Base-by-base conservation (phyloP, 2,113 vertebrate genomes). In the Regulus satrapa region DNA sequence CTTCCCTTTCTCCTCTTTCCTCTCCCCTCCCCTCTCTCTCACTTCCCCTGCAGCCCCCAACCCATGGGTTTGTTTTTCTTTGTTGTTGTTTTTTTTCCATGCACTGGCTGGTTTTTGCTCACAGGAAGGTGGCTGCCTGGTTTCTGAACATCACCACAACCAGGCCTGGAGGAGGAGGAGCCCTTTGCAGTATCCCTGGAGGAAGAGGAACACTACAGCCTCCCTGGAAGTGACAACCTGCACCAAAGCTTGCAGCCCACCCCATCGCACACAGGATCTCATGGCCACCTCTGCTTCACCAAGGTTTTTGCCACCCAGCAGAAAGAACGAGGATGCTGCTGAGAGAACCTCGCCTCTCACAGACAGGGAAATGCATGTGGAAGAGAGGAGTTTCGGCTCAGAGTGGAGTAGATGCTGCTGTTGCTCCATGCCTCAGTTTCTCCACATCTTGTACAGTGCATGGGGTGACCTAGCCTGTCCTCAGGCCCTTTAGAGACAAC, bases 201-300 rank as follows among this genome's bases (percentile, higher is more conserved):
- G 20, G 20, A n/a, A 41, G 19, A 1, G 26, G 32, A 49, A 13
- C 31, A 16, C 7, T 45, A 7, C 23, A 52, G 20, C 43, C 62
- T 23, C 48, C 34, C 58, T 69, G 64, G 26, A 51, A 55, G 14
- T 3, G 8, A 29, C 20, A 36, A 28, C 7, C 16, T 63, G 43
- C 0, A 0, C 26, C 2, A 4, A 67, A 64, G 8, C 45, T 84
- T 4, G 3, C 49, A 64, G 15, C 43, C 15, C 28, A 31, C 9
- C 18, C 21, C 63, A 26, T 3, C 23, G 34, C 41, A 36, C 34
- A 9, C 0, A 2, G 8, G 34, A 15, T 20, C 32, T 84, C 0
- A 0, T 28, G 80, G 63, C 36, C 31, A 48, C 16, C 31, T 56
- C 75, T 68, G 46, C 15, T 66, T 80, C 4, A 2, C 13, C 77